Evolutionary conservation across 2,888 invertebrate genomes (phyloP).

Genomic region (Thymelicus acteon): DNA sequence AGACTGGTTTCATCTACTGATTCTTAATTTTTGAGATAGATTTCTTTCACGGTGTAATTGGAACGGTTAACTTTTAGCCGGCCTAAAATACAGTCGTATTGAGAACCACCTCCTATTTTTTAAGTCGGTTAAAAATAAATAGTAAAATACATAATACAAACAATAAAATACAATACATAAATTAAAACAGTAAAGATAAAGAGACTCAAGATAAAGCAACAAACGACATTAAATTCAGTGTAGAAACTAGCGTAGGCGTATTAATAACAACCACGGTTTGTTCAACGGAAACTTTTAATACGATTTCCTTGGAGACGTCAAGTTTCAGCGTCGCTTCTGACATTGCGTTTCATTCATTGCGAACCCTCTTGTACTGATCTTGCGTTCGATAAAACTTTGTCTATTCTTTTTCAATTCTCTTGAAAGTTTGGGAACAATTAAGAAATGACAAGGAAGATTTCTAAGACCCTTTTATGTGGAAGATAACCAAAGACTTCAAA

Average conservation of each 20-base stretch:
- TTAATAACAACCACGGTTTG: conserved; percentile 15
- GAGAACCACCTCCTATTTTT: no score
- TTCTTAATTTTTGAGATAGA: no score
- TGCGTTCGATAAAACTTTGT: conserved; percentile 2
- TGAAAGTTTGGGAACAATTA: not conserved
- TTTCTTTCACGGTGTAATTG: no score
- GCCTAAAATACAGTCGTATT: no score
- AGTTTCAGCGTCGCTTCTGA: conserved; percentile 17
- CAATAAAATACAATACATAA: no score
- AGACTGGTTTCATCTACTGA: no score
- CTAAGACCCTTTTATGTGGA: no score
- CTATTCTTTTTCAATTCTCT: not conserved
- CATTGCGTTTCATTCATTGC: conserved; percentile 13
- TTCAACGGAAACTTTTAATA: conserved; percentile 58
- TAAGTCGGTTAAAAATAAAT: no score
- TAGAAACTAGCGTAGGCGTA: conserved; percentile 18
- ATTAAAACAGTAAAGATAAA: no score
- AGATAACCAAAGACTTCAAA: no score
- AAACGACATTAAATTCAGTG: not conserved
- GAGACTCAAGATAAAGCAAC: not conserved
- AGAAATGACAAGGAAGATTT: not conserved
- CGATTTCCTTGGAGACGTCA: conserved; percentile 67
- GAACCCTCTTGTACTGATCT: conserved; percentile 9
- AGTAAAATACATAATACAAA: no score
- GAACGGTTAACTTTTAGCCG: no score